A percentile compares a stretch with the other conserved stretches of the same genome.
These are phyloP conservation scores for Rousettus madagascariensis DNA, from an alignment of 2,797 vertebrate species.

Conservation along the genomic window DNA sequence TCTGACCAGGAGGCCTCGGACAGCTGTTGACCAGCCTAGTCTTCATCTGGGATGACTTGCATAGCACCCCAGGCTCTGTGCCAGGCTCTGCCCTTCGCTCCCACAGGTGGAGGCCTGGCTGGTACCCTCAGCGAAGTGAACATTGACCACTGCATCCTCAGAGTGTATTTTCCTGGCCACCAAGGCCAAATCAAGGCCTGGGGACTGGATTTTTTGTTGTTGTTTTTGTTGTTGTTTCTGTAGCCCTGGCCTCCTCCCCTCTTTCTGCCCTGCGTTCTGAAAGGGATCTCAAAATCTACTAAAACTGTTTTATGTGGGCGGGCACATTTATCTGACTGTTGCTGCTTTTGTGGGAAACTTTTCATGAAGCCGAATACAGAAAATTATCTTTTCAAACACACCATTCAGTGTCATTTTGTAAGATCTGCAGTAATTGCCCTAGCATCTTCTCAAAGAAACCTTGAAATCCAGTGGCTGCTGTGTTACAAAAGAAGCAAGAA, in stretches of 20 bases:
- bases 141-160: background rate
- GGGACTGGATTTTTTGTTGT: background rate
- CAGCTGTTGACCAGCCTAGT: background rate
- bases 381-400: slow-evolving; percentile 67
- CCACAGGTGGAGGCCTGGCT: background rate
- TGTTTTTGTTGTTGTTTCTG: background rate
- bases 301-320: background rate
- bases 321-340: slow-evolving; percentile 52
- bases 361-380: slow-evolving; percentile 37
- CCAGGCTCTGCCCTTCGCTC: background rate
- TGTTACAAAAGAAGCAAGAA: slow-evolving; percentile 73
- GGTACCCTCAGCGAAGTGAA: background rate
- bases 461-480: background rate
- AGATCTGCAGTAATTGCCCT: slow-evolving; percentile 34
- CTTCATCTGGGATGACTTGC: background rate
- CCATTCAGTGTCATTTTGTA: slow-evolving; percentile 46
- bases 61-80: background rate
- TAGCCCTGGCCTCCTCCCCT: background rate
- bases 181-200: background rate
- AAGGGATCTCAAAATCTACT: slow-evolving; percentile 2
- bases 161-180: background rate
- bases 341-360: slow-evolving; percentile 58
- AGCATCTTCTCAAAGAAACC: slow-evolving; percentile 55
- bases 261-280: background rate
- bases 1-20: background rate